Evolutionary conservation across 2,888 invertebrate genomes (phyloP).

Genomic region (Orthosia cruda): DNA sequence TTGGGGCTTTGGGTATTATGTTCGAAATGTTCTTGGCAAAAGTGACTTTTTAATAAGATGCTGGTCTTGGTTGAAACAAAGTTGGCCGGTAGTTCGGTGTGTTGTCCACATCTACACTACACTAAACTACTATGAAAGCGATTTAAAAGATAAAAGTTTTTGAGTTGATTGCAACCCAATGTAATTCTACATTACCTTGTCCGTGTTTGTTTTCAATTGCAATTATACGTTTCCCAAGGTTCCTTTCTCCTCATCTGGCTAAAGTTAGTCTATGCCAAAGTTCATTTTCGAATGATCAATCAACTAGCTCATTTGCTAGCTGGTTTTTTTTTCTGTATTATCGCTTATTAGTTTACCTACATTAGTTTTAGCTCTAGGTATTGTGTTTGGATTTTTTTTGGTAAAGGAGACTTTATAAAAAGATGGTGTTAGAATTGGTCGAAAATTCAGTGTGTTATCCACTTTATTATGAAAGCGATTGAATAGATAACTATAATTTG

Average conservation of each 20-base stretch:
- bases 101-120: not conserved
- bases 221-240: not conserved
- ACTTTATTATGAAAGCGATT: not conserved
- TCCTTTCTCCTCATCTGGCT: not conserved
- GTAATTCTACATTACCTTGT: not conserved
- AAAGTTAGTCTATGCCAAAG: not conserved
- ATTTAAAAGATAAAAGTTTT: constrained; percentile 6
- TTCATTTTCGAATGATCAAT: not conserved
- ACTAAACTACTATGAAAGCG: no score
- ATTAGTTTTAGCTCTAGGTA: constrained; percentile 16
- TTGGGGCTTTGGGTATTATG: constrained; percentile 13
- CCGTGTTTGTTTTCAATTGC: not conserved
- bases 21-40: constrained; percentile 1
- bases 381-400: constrained; percentile 2
- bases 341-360: constrained; percentile 70
- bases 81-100: not conserved
- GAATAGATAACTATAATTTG: not conserved
- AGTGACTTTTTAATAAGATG: constrained; percentile 11
- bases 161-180: not conserved
- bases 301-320: not conserved
- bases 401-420: constrained; percentile 14
- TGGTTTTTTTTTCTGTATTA: constrained; percentile 65
- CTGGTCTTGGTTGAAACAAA: not conserved
- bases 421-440: not conserved
- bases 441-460: not conserved